phyloP scores from a whole-genome alignment of 2,888 invertebrate species.

The Proisotoma minuta region DNA sequence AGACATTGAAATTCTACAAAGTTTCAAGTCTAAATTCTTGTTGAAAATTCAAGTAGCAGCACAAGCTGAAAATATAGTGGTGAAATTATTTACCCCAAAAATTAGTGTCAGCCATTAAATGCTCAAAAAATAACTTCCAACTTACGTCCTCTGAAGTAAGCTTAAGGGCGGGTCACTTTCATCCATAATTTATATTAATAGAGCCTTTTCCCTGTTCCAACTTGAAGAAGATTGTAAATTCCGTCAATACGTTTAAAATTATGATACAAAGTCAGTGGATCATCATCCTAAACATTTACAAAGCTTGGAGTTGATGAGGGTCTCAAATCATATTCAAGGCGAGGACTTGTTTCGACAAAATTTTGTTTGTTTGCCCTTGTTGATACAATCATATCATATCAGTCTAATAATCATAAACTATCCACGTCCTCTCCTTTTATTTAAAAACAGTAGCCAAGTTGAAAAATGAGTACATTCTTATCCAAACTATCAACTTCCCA shows the following conservation, averaged over 20 bases:
- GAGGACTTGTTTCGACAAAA: background rate
- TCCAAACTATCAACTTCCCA: constrained; percentile 12
- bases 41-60: too few species aligned
- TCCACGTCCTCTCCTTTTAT: background rate
- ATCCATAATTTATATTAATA: background rate
- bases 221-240: background rate
- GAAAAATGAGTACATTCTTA: background rate
- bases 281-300: background rate
- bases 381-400: constrained; percentile 18
- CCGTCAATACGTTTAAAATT: too few species aligned
- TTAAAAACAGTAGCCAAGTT: background rate
- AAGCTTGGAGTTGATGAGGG: background rate
- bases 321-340: too few species aligned
- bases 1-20: too few species aligned
- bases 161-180: background rate
- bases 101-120: background rate
- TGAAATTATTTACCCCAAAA: too few species aligned
- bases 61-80: too few species aligned
- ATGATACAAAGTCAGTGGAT: background rate
- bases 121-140: background rate
- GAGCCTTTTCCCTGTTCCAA: background rate
- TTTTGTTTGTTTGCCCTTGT: constrained; percentile 1
- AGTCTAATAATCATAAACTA: constrained; percentile 14
- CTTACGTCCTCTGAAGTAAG: background rate
- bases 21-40: too few species aligned